These are phyloP conservation scores for Nannobrachium achirus DNA, from an alignment of 2,113 vertebrate species.

Conservation along the genomic window DNA sequence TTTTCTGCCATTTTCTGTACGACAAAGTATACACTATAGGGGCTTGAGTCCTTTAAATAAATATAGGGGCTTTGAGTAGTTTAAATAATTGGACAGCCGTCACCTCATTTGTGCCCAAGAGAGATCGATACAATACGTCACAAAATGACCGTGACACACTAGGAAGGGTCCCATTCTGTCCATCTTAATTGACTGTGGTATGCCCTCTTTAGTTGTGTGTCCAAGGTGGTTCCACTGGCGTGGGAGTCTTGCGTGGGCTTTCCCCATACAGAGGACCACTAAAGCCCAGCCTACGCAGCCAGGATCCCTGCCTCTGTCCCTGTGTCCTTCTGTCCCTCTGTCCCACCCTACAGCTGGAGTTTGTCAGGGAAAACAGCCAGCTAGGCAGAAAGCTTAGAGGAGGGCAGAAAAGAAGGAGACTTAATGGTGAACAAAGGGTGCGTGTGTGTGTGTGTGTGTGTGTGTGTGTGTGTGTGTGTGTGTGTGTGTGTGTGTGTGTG, in stretches of 20 bases:
- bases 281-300: conserved; percentile 67
- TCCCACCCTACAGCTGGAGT: conserved; percentile 60
- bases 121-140: no score
- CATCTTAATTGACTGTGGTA: not conserved
- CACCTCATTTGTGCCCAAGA: no score
- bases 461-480: conserved; percentile 29
- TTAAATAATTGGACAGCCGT: no score
- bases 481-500: conserved; percentile 6
- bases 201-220: conserved; percentile 44
- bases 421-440: conserved; percentile 52
- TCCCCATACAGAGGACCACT: conserved; percentile 57
- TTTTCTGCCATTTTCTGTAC: no score
- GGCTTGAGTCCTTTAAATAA: no score
- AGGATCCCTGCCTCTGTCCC: conserved; percentile 38
- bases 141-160: not conserved
- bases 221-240: conserved; percentile 39
- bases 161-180: not conserved
- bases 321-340: not conserved
- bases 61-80: no score
- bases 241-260: conserved; percentile 66
- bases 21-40: no score
- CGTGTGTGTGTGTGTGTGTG: conserved; percentile 1
- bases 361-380: conserved; percentile 65
- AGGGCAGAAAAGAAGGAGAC: conserved; percentile 47
- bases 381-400: conserved; percentile 66